Evolutionary conservation across 2,113 vertebrate species (phyloP).

Genomic region (Ptilorrhoa leucosticta): DNA sequence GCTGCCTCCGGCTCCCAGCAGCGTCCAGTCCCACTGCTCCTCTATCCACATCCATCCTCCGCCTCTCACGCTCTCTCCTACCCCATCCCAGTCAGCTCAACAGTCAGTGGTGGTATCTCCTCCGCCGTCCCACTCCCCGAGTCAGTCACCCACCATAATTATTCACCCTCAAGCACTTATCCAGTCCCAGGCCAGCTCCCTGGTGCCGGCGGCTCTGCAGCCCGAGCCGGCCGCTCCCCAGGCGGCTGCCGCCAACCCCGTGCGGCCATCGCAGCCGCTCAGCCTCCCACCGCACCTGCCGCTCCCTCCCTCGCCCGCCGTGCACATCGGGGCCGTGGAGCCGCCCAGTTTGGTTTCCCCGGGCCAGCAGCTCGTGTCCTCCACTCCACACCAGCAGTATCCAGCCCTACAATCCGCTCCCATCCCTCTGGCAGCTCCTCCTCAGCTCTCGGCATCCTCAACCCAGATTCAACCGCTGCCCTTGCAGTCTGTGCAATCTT

Average conservation of each 20-base stretch:
- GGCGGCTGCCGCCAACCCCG: conserved; percentile 44
- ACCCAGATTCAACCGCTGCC: conserved; percentile 81
- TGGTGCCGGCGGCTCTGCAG: conserved; percentile 78
- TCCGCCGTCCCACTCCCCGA: conserved; percentile 75
- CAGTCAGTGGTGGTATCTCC: conserved; percentile 82
- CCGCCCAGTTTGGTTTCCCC: conserved; percentile 67
- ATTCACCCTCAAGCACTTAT: conserved; percentile 79
- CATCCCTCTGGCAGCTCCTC: conserved; percentile 73
- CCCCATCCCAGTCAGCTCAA: conserved; percentile 70
- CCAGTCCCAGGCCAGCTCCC: conserved; percentile 74
- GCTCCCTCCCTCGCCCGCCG: conserved; percentile 67
- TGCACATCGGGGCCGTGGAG: conserved; percentile 73
- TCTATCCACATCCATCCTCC: conserved; percentile 69
- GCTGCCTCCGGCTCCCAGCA: conserved; percentile 64
- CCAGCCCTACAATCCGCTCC: conserved; percentile 69
- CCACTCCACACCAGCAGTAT: conserved; percentile 70
- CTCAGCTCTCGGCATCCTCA: conserved; percentile 76
- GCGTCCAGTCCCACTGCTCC: conserved; percentile 72
- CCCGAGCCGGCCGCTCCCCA: conserved; percentile 62
- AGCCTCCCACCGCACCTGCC: conserved; percentile 70
- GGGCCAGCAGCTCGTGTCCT: conserved; percentile 67
- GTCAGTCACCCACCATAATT: conserved; percentile 81
- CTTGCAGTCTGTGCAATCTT: conserved; percentile 81
- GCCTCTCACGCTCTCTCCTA: conserved; percentile 65
- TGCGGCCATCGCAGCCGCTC: conserved; percentile 56